phyloP scores from a whole-genome alignment of 2,113 vertebrate genomes.

The Leptodactylus fuscus region DNA sequence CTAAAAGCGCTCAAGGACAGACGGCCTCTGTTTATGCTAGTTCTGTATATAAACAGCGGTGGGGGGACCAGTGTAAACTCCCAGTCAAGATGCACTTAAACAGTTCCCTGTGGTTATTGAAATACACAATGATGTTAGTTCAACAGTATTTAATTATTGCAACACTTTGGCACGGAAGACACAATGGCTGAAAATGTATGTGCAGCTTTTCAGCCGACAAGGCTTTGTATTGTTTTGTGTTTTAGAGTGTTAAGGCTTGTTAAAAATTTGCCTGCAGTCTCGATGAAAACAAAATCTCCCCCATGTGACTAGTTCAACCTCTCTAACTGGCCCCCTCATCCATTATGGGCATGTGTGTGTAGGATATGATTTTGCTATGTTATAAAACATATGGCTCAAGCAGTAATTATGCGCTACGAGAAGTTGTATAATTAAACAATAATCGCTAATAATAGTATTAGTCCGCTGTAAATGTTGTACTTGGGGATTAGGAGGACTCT shows the following conservation, averaged over 20 bases:
- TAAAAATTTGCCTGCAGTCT: constrained; percentile 49
- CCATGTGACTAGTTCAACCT: constrained; percentile 20
- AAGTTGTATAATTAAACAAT: constrained; percentile 35
- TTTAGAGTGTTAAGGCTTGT: constrained; percentile 38
- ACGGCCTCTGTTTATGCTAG: constrained; percentile 62
- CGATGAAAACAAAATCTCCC: constrained; percentile 39
- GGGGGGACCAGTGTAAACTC: constrained; percentile 50
- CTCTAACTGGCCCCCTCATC: constrained; percentile 27
- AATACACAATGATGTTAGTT: constrained; percentile 38
- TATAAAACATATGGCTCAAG: constrained; percentile 44
- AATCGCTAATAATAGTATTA: constrained; percentile 45
- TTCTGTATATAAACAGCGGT: constrained; percentile 63
- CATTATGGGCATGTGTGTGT: constrained; percentile 37
- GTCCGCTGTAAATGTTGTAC: constrained; percentile 16
- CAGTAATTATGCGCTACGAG: constrained; percentile 36
- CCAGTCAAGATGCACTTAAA: constrained; percentile 52
- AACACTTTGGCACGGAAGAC: constrained; percentile 13
- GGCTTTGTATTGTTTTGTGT: constrained; percentile 38
- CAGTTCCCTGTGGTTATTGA: constrained; percentile 52
- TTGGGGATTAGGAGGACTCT: constrained; percentile 1
- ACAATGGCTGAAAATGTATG: constrained; percentile 31
- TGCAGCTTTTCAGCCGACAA: constrained; percentile 13
- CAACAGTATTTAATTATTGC: constrained; percentile 43
- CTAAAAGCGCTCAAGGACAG: constrained; percentile 62
- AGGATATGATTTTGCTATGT: constrained; percentile 33